Percentiles rank a stretch among this genome's conserved stretches.
Evolutionary conservation across 2,113 vertebrate genomes (phyloP).

Genomic region (Passer montanus): DNA sequence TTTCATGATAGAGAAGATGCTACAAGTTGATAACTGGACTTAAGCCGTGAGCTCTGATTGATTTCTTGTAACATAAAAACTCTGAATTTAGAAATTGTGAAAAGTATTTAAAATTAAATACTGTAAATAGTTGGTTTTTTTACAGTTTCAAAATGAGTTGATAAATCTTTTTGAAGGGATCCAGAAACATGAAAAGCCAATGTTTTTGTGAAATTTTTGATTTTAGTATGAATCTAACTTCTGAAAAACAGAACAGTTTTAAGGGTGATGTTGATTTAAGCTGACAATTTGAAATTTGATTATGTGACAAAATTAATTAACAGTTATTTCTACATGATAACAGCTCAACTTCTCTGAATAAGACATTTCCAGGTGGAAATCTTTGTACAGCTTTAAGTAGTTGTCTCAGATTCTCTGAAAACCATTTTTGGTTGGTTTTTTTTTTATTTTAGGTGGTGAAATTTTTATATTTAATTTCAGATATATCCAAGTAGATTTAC

Average conservation of each 20-base stretch:
- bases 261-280: constrained; percentile 78
- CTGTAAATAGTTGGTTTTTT: constrained; percentile 85
- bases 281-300: constrained; percentile 70
- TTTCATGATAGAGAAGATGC: constrained; percentile 64
- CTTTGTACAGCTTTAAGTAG: constrained; percentile 82
- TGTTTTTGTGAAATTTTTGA: constrained; percentile 79
- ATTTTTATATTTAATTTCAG: constrained; percentile 84
- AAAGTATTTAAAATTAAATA: constrained; percentile 85
- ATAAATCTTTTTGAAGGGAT: constrained; percentile 81
- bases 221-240: constrained; percentile 78
- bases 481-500: constrained; percentile 82
- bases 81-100: constrained; percentile 80
- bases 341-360: constrained; percentile 65
- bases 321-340: constrained; percentile 66
- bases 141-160: constrained; percentile 81
- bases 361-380: constrained; percentile 77
- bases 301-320: constrained; percentile 71
- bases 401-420: constrained; percentile 80
- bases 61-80: constrained; percentile 81
- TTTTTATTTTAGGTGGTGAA: constrained; percentile 75
- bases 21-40: constrained; percentile 73
- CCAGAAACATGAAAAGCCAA: constrained; percentile 76
- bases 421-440: constrained; percentile 18
- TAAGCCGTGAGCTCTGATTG: constrained; percentile 74
- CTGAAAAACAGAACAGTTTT: constrained; percentile 80